Evolutionary conservation across 2,888 invertebrate genomes (phyloP), one percentile per base, ranked within the genome.

Genomic region (Ophion obscuratus): DNA sequence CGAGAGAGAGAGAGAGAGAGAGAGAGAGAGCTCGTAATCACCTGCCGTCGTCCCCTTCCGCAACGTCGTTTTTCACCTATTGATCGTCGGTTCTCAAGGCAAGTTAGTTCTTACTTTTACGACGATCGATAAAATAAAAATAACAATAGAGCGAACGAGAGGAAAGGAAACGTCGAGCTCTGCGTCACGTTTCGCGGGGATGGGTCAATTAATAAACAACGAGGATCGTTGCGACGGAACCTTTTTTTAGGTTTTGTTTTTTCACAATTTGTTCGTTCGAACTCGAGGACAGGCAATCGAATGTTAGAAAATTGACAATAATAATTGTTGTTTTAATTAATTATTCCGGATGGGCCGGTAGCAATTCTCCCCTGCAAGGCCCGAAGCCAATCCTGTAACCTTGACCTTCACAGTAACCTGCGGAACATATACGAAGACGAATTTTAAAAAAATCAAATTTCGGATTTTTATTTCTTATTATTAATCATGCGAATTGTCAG

Each of bases 381-480:
- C 99, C 99, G 94, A 99, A 99, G 10, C 99, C 99, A 89, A 99
- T 96, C 88, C 97, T 96, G 88, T 96, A 95, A 0, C 97, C 97
- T 84, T 97, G 96, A 44, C 97, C 97, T 91, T 97, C 95, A 92
- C 99, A 99, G 93, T 95, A 95, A 6, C 98, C 99, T 96, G 84
- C 62, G 86, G 85, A 85, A 82, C 84, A 70, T 73, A 80, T 6
- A 1, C 62, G 14, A 14, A 36, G 20, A 40, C 5, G 24, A 40
- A 27, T 20, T 74, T 74, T 44, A 47, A 47, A 10, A 4, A 0
- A n/a, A 36, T 7, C 14, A 2, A n/a, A 20, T 67, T 77, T 20
- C 44, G 5, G 10, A 53, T 44, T 75, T 40, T 76, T 6, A 17
- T 44, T 70, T 57, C 1, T 31, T 59, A 36, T 4, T 4, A 31